These are phyloP conservation scores for Orchesella cincta DNA, from an alignment of 1,140 invertebrate genomes.

Conservation along the genomic window DNA sequence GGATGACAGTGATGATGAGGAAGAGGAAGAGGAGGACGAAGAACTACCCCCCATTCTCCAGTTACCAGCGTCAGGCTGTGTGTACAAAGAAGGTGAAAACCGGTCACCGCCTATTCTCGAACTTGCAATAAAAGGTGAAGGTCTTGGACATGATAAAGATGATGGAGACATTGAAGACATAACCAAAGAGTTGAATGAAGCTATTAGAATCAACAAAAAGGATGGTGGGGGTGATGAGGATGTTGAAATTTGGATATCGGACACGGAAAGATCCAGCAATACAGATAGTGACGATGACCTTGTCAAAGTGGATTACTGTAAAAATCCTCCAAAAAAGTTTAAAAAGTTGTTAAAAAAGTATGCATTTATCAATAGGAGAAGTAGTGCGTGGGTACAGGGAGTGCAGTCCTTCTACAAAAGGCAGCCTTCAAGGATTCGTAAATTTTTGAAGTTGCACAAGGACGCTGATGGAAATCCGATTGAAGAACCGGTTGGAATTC, in stretches of 20 bases:
- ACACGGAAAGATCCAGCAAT: not conserved
- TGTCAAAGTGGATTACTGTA: not conserved
- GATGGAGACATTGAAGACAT: no score
- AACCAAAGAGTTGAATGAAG: not conserved
- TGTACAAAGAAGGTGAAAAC: not conserved
- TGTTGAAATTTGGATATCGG: not conserved
- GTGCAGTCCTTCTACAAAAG: not conserved
- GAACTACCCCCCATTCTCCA: not conserved
- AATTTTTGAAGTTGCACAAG: not conserved
- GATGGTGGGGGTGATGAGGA: not conserved
- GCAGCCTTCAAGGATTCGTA: not conserved
- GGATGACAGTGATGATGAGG: not conserved
- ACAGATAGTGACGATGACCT: conserved; percentile 16
- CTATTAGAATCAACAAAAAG: not conserved
- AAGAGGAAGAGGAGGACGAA: not conserved
- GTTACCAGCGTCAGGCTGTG: not conserved
- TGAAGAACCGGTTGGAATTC: not conserved
- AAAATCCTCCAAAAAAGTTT: not conserved
- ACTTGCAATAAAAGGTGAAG: no score
- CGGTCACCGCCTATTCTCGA: not conserved
- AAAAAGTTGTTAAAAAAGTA: not conserved
- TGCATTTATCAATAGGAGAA: not conserved
- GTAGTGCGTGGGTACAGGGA: not conserved
- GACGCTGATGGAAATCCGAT: conserved; percentile 8
- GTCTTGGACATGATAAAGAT: no score